phyloP scores from a whole-genome alignment of 2,888 invertebrate species.

The Nephrotoma appendiculata region DNA sequence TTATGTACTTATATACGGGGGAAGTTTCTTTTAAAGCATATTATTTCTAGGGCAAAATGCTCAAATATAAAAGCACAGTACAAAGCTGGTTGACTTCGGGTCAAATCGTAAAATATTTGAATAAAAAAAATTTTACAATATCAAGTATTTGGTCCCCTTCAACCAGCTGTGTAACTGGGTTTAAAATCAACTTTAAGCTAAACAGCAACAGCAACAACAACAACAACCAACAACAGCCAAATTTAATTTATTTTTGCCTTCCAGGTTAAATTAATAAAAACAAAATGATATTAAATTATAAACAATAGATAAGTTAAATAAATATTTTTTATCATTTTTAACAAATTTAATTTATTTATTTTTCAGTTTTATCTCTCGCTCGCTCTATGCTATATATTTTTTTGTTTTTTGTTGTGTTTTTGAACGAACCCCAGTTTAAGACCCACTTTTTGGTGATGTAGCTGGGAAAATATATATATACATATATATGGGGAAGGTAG shows the following conservation, averaged over 20 bases:
- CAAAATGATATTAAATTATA: background rate
- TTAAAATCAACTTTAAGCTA: background rate
- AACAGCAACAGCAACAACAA: slow-evolving; percentile 32
- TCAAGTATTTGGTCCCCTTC: slow-evolving; percentile 57
- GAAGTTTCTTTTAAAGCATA: background rate
- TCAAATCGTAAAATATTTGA: slow-evolving; percentile 36
- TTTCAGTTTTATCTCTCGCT: background rate
- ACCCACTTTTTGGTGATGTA: background rate
- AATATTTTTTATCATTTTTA: background rate
- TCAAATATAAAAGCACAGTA: slow-evolving; percentile 27
- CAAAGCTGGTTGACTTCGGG: slow-evolving; percentile 56
- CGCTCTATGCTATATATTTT: background rate
- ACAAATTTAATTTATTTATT: background rate
- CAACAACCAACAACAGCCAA: slow-evolving; percentile 1
- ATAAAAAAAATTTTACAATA: slow-evolving; percentile 18
- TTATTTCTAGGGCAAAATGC: background rate
- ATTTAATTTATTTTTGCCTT: background rate
- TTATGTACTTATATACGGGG: background rate
- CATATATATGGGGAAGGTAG: background rate
- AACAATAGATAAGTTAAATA: background rate
- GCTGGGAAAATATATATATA: background rate
- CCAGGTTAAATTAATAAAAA: background rate
- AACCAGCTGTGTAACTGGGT: slow-evolving; percentile 44
- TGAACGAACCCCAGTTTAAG: background rate
- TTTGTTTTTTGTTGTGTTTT: background rate